Conservation (phyloP, 2,797 vertebrate genomes). For the Emydoidea blandingii region DNA sequence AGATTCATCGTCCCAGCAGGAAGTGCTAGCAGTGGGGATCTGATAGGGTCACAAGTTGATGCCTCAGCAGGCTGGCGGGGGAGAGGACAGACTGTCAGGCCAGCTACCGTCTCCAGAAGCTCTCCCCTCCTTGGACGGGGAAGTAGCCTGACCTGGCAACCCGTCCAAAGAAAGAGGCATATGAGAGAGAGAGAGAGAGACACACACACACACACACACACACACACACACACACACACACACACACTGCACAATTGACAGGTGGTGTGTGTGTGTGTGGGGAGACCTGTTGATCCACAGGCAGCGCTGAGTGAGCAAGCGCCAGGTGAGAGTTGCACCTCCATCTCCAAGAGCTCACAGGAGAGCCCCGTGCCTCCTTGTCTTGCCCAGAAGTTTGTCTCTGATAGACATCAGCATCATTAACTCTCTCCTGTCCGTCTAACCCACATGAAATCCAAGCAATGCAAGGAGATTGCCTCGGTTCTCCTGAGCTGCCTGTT, state of each 20-base stretch:
- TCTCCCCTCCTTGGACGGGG: background rate
- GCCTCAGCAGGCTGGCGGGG: too few relatives aligned
- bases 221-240: too few relatives aligned
- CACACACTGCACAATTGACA: accelerated
- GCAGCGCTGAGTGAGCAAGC: background rate
- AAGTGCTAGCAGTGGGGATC: background rate
- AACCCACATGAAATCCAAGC: background rate
- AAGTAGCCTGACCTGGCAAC: background rate
- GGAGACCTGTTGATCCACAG: too few relatives aligned
- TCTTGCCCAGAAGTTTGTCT: background rate
- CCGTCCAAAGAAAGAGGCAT: background rate
- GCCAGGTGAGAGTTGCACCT: background rate
- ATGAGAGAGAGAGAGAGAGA: background rate
- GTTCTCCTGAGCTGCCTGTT: background rate
- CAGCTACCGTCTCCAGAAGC: background rate
- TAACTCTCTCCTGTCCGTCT: background rate
- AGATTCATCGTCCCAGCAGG: background rate
- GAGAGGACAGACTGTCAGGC: accelerated
- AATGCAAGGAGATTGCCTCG: background rate
- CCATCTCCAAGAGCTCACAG: too few relatives aligned
- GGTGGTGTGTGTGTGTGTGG: too few relatives aligned
- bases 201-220: too few relatives aligned
- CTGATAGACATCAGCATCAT: background rate
- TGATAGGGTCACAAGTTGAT: background rate
- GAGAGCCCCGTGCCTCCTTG: too few relatives aligned